Percentiles rank a stretch among this genome's conserved stretches.
These are phyloP conservation scores for Nasonia giraulti DNA, from an alignment of 1,140 invertebrate genomes.

Conservation along the genomic window DNA sequence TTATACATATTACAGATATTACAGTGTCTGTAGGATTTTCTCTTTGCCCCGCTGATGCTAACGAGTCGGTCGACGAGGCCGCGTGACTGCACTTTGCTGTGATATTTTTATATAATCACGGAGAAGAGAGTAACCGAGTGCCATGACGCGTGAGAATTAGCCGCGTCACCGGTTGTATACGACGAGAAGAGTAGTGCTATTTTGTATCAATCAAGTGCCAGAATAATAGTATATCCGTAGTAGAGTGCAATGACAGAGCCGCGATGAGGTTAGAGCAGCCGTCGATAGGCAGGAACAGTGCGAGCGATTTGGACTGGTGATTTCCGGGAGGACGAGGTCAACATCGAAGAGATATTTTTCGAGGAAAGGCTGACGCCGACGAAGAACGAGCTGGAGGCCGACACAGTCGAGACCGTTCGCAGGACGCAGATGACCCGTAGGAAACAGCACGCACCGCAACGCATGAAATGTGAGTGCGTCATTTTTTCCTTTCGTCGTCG, in stretches of 20 bases:
- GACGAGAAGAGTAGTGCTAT: neutral
- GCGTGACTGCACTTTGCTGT: too few relatives aligned
- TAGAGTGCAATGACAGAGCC: conserved; percentile 37
- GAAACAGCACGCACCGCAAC: conserved; percentile 74
- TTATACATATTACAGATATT: neutral
- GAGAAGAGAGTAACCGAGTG: neutral
- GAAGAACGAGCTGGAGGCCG: conserved; percentile 63
- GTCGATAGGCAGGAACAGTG: conserved; percentile 50
- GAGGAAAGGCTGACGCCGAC: conserved; percentile 37
- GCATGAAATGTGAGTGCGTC: conserved; percentile 71
- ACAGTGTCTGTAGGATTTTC: neutral
- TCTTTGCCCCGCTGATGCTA: neutral
- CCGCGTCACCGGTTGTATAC: neutral
- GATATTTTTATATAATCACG: too few relatives aligned
- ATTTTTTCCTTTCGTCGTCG: neutral
- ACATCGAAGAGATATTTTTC: conserved; percentile 18
- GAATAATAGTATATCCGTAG: neutral
- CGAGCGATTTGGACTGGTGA: neutral
- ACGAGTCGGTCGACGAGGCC: too few relatives aligned
- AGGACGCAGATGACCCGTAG: conserved; percentile 73
- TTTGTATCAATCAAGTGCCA: conserved; percentile 12
- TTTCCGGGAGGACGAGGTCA: neutral
- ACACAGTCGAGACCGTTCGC: conserved; percentile 57
- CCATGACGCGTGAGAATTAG: neutral
- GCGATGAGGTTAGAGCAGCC: conserved; percentile 54